Conservation (phyloP, 2,113 vertebrate genomes). For the Calidris pugnax region DNA sequence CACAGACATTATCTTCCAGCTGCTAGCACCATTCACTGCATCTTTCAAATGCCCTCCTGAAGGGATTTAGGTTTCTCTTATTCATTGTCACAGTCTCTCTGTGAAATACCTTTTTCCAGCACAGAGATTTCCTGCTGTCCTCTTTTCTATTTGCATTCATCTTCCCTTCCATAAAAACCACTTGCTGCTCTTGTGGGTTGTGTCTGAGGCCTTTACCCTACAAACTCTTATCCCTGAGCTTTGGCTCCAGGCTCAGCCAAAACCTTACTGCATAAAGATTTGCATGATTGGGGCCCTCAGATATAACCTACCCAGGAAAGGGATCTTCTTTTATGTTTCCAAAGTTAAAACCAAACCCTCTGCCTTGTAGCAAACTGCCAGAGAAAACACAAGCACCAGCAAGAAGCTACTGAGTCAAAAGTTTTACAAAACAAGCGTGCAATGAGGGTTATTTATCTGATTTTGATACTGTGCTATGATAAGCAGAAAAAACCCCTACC, state of each 20-base stretch:
- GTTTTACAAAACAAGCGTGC: not conserved
- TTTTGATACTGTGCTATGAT: not conserved
- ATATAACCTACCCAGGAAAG: not conserved
- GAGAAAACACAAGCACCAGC: not conserved
- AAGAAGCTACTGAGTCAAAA: not conserved
- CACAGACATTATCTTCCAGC: not conserved
- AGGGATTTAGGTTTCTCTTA: not conserved
- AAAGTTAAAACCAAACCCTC: not conserved
- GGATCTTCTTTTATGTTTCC: not conserved
- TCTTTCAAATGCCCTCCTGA: not conserved
- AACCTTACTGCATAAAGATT: not conserved
- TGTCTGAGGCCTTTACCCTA: not conserved
- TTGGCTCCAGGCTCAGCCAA: not conserved
- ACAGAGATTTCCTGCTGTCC: not conserved
- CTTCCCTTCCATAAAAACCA: not conserved
- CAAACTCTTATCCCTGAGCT: not conserved
- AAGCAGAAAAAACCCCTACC: not conserved
- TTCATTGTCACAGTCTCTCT: not conserved
- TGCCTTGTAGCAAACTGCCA: not conserved
- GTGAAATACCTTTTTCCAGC: not conserved
- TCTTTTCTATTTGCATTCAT: not conserved
- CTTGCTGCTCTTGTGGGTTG: not conserved
- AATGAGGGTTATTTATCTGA: rapidly evolving
- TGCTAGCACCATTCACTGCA: not conserved
- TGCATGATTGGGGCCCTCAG: not conserved